Conservation (phyloP, 2,113 vertebrate genomes). For the Struthio camelus region DNA sequence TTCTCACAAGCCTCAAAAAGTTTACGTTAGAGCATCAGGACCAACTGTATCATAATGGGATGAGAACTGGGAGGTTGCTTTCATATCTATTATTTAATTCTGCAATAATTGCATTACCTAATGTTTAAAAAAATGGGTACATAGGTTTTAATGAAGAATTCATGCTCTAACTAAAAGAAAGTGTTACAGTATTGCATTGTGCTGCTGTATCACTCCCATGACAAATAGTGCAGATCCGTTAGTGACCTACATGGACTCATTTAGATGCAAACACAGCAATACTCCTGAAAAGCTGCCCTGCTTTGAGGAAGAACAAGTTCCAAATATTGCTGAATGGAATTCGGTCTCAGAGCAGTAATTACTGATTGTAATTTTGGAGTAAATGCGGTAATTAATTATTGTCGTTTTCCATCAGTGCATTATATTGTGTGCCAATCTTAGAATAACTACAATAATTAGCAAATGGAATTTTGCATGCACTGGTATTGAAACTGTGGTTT, state of each 20-base stretch:
- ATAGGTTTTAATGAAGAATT: conserved; percentile 21
- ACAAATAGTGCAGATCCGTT: background rate
- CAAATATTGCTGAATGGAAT: conserved; percentile 69
- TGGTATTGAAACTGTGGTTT: conserved; percentile 11
- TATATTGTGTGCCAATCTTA: conserved; percentile 70
- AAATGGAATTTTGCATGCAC: conserved; percentile 58
- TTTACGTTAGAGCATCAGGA: background rate
- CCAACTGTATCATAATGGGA: background rate
- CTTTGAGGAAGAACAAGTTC: conserved; percentile 50
- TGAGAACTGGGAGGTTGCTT: background rate
- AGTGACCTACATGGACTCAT: conserved; percentile 53
- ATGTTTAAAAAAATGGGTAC: background rate
- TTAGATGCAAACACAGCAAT: conserved; percentile 63
- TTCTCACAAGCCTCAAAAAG: background rate
- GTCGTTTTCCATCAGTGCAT: conserved; percentile 65
- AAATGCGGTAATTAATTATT: conserved; percentile 73
- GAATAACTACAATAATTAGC: conserved; percentile 67
- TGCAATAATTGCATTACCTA: conserved; percentile 2
- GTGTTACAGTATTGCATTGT: background rate
- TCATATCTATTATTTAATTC: background rate
- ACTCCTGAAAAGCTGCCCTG: conserved; percentile 58
- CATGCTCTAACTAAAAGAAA: background rate
- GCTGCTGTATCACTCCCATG: conserved; percentile 46
- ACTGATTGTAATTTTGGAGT: conserved; percentile 71
- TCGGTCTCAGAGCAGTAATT: conserved; percentile 67